Evolutionary conservation across 2,797 vertebrate species (phyloP).

Genomic region (Pteronotus mesoamericanus): DNA sequence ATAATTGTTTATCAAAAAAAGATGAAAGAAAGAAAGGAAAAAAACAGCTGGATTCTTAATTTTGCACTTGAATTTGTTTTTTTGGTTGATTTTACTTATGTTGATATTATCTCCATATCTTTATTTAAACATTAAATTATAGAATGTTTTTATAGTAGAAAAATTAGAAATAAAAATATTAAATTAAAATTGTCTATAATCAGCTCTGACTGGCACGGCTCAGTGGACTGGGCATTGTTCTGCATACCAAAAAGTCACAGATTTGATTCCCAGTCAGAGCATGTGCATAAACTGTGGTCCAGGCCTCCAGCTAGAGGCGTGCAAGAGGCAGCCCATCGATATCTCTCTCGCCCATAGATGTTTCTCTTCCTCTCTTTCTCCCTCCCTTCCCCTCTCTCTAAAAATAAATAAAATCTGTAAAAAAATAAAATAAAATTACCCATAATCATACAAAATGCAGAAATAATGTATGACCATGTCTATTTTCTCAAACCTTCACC

Average conservation of each 20-base stretch:
- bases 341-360: too few species aligned
- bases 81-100: background rate
- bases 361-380: too few species aligned
- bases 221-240: background rate
- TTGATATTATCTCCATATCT: background rate
- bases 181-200: background rate
- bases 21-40: background rate
- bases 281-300: too few species aligned
- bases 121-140: background rate
- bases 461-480: background rate
- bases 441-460: background rate
- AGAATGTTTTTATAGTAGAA: background rate
- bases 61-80: background rate
- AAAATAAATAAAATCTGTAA: too few species aligned
- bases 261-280: too few species aligned
- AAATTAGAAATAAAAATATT: background rate
- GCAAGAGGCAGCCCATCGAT: too few species aligned
- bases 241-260: background rate
- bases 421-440: background rate
- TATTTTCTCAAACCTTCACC: background rate
- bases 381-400: too few species aligned
- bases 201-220: background rate
- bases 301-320: too few species aligned
- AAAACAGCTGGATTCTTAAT: background rate
- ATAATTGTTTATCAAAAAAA: background rate